phyloP scores from a whole-genome alignment of 1,140 invertebrate species.

The Chironomus striatipennis region DNA sequence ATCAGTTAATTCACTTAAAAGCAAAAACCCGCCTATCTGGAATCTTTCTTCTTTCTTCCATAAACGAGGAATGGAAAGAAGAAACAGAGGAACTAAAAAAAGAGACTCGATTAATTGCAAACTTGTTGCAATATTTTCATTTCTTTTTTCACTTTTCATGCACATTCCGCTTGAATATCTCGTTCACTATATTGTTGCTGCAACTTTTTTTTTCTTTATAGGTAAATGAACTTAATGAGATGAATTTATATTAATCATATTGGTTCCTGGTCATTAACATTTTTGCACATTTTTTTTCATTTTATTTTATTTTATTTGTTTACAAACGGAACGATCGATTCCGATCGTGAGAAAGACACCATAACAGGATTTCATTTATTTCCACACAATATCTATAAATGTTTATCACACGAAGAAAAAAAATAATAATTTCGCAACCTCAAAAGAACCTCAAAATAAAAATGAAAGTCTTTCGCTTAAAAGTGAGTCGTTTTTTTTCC shows the following conservation, averaged over 20 bases:
- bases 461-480: not conserved
- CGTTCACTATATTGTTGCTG: no score
- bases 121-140: not conserved
- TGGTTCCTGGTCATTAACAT: conserved; percentile 6
- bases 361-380: no score
- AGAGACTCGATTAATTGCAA: not conserved
- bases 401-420: no score
- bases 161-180: no score
- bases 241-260: not conserved
- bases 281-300: no score
- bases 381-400: no score
- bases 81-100: not conserved
- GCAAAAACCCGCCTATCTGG: not conserved
- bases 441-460: not conserved
- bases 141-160: not conserved
- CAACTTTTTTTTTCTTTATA: not conserved
- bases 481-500: no score
- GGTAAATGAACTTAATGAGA: conserved; percentile 1
- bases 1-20: conserved; percentile 18
- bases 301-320: not conserved
- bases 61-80: not conserved
- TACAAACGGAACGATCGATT: not conserved
- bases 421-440: not conserved
- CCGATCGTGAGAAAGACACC: no score
- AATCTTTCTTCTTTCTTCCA: not conserved